phyloP scores from a whole-genome alignment of 2,888 invertebrate genomes.

The Stegophylla sp. region DNA sequence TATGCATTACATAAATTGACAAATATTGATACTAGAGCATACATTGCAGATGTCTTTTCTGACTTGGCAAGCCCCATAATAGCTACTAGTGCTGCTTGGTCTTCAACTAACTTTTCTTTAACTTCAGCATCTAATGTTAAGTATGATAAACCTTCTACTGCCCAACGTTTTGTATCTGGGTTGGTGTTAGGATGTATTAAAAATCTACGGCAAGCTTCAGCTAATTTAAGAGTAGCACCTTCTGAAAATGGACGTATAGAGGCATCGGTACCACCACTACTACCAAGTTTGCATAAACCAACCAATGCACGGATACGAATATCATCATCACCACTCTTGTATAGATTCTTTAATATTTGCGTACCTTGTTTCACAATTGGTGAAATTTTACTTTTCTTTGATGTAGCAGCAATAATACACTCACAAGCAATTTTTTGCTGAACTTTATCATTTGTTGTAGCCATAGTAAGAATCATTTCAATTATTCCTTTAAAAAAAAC shows the following conservation, averaged over 20 bases:
- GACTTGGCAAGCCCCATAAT: conserved; percentile 86
- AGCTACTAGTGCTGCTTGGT: conserved; percentile 80
- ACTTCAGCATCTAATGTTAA: conserved; percentile 97
- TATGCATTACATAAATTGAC: conserved; percentile 97
- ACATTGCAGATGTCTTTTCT: conserved; percentile 85
- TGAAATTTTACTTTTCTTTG: conserved; percentile 95
- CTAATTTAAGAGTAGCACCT: conserved; percentile 88
- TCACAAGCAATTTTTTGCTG: conserved; percentile 96
- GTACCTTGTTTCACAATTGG: conserved; percentile 87
- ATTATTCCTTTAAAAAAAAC: conserved; percentile 69
- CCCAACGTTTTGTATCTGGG: conserved; percentile 90
- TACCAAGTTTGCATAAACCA: conserved; percentile 94
- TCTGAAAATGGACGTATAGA: conserved; percentile 94
- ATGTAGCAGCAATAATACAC: conserved; percentile 93
- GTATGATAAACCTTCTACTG: conserved; percentile 95
- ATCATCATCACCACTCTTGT: conserved; percentile 86
- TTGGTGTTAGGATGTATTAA: conserved; percentile 86
- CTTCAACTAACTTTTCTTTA: conserved; percentile 93
- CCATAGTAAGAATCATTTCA: conserved; percentile 97
- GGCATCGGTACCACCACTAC: conserved; percentile 93
- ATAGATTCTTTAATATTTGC: conserved; percentile 90
- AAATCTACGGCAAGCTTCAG: conserved; percentile 92
- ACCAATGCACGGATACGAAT: conserved; percentile 88
- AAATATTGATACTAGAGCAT: conserved; percentile 91
- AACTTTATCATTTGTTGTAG: conserved; percentile 85